Evolutionary conservation across 2,113 vertebrate genomes (phyloP).

Genomic region (Tachysurus fulvidraco): DNA sequence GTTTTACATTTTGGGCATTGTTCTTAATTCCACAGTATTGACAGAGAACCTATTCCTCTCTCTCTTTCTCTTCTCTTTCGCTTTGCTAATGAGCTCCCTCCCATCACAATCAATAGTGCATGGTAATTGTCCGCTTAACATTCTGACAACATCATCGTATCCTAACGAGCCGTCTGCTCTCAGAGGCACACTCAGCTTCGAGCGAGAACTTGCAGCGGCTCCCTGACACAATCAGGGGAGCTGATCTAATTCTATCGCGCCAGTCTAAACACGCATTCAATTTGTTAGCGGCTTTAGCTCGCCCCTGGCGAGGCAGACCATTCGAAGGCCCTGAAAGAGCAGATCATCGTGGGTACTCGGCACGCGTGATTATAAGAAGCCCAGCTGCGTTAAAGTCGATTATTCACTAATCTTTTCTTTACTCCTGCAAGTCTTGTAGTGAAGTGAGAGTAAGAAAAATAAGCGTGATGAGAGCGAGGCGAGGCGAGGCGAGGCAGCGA

Average conservation of each 20-base stretch:
- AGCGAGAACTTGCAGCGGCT: constrained; percentile 67
- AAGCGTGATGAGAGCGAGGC: constrained; percentile 7
- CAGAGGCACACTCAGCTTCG: constrained; percentile 43
- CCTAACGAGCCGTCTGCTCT: constrained; percentile 53
- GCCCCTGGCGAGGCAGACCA: constrained; percentile 68
- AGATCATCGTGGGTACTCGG: constrained; percentile 9
- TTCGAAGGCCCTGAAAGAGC: constrained; percentile 34
- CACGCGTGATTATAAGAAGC: constrained; percentile 33
- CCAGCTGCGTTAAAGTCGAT: constrained; percentile 2
- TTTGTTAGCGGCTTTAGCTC: constrained; percentile 72
- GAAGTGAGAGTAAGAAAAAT: background rate
- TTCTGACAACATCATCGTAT: constrained; percentile 55
- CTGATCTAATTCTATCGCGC: constrained; percentile 76
- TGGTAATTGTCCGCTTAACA: constrained; percentile 56
- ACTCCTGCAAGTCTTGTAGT: background rate
- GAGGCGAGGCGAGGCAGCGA: constrained; percentile 26
- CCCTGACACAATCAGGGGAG: constrained; percentile 74
- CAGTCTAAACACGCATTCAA: constrained; percentile 78
- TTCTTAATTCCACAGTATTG: background rate
- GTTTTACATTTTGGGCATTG: background rate
- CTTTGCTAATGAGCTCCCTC: constrained; percentile 49
- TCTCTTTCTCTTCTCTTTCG: constrained; percentile 17
- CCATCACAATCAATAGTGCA: constrained; percentile 50
- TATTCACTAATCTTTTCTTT: background rate
- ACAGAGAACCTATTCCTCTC: background rate